Base-by-base conservation (phyloP, 1,140 invertebrate genomes). In the Olivierus martensii region DNA sequence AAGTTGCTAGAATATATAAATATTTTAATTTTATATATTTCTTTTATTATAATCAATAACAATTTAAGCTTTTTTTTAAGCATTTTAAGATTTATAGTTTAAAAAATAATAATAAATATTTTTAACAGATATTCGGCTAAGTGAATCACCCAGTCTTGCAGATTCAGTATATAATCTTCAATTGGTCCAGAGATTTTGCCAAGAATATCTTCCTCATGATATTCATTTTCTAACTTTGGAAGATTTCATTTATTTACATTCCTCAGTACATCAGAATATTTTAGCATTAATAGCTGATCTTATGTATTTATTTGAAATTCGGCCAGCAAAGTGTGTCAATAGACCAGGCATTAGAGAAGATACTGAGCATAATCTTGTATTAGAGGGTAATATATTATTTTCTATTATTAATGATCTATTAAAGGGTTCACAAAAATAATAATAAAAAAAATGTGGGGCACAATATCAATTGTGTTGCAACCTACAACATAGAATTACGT, bases 151-250 rank as follows among this genome's bases (percentile, higher is more conserved):
- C 17, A 71, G 67, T n/a, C 71, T 88, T 41, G 80, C 83, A 53
- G 92, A 97, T 69, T 94, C 89, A 50, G 77, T 96, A 56, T 87
- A 93, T 72, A 98, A 98, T 73, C 78, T 98, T 22, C 79, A 84
- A 61, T 74, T 95, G 59, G 82, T 97, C 42, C 79, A 86, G 64
- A 78, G 81, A 61, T 96, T 97, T 73, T 96, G 90, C 67, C 70
- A 77, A 58, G 66, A 70, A 12, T 77, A 79, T 67, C 77, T 97
- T 65, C 88, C 90, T 56, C 82, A 82, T 69, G 81, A 86, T 63
- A 82, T 90, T 65, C 94, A 94, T 74, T 92, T 96, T 67, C 86
- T 97, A 76, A 82, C 82, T 66, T 87, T 90, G 39, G 92, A 97
- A 69, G 94, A 99, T 69, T 80, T 98, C 46, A 84, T 94, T 22